Evolutionary conservation across 1,140 invertebrate species (phyloP).

Genomic region (Limonius californicus): DNA sequence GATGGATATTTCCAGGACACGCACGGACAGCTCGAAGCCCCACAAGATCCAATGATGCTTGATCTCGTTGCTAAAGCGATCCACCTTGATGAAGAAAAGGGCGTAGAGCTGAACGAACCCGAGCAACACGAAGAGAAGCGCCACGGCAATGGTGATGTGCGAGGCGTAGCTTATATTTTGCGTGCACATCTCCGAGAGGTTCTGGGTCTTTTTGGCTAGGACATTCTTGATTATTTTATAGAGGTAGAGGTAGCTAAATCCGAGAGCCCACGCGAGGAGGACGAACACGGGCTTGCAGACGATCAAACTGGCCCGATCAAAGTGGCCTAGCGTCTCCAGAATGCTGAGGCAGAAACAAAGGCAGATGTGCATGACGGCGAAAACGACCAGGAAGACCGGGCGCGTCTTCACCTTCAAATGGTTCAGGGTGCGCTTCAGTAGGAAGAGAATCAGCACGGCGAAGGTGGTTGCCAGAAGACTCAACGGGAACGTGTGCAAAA

Average conservation of each 20-base stretch:
- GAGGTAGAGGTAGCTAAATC: conserved; percentile 78
- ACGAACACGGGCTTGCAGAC: conserved; percentile 79
- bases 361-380: conserved; percentile 68
- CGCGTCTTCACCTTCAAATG: conserved; percentile 68
- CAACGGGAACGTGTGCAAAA: conserved; percentile 77
- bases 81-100: conserved; percentile 65
- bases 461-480: conserved; percentile 83
- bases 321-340: conserved; percentile 56
- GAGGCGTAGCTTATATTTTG: conserved; percentile 74
- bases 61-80: conserved; percentile 50
- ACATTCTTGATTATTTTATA: conserved; percentile 67
- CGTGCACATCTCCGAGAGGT: conserved; percentile 59
- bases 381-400: conserved; percentile 68
- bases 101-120: conserved; percentile 79
- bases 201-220: conserved; percentile 62
- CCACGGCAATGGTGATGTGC: conserved; percentile 79
- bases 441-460: conserved; percentile 76
- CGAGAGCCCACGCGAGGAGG: conserved; percentile 71
- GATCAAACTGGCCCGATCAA: conserved; percentile 42
- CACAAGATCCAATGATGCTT: conserved; percentile 78
- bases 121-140: conserved; percentile 75
- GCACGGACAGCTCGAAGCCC: conserved; percentile 80
- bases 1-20: conserved; percentile 79
- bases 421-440: conserved; percentile 69
- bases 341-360: conserved; percentile 77